phyloP scores from a whole-genome alignment of 2,797 vertebrate genomes.

The Notolepis coatsorum region DNA sequence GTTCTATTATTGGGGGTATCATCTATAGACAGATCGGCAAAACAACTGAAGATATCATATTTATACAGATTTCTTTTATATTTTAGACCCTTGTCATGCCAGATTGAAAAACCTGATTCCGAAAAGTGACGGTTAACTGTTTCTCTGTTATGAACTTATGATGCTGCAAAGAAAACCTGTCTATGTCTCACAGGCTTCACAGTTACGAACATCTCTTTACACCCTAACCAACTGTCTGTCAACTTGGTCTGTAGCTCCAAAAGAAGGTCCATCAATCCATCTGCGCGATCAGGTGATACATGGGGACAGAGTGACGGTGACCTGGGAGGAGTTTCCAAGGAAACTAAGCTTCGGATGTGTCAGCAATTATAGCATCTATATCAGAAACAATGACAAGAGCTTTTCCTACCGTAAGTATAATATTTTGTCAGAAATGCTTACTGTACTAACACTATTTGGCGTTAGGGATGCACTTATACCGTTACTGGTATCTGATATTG shows the following conservation, averaged over 20 bases:
- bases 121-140: no score
- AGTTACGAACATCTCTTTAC: no score
- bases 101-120: no score
- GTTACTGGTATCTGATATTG: not conserved
- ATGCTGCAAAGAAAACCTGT: no score
- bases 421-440: not conserved
- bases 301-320: constrained; percentile 67
- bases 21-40: no score
- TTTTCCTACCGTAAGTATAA: constrained; percentile 24
- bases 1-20: no score
- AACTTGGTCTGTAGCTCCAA: constrained; percentile 75
- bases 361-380: constrained; percentile 80
- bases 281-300: not conserved
- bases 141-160: no score
- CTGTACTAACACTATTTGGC: not conserved
- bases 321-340: constrained; percentile 78
- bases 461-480: not conserved
- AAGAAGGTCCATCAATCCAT: constrained; percentile 65
- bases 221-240: no score
- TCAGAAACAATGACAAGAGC: constrained; percentile 13
- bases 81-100: no score
- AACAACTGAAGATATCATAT: no score
- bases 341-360: constrained; percentile 85
- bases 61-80: no score
- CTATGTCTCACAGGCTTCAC: not conserved